Evolutionary conservation across 1,140 invertebrate species (phyloP), one percentile per base, ranked within the genome.

Genomic region (Proctacanthus coquilletti): DNA sequence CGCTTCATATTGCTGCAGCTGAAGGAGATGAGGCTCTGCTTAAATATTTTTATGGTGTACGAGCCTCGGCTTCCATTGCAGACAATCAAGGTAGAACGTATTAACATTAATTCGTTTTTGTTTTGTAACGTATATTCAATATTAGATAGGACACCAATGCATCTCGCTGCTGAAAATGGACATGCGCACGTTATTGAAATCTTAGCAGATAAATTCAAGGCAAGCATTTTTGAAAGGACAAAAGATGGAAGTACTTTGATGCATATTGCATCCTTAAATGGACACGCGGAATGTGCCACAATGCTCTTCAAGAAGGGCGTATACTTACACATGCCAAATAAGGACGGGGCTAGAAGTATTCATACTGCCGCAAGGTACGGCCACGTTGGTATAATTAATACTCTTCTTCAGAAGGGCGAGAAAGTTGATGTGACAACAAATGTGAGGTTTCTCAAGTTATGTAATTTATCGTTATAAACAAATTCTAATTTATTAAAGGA

Each of bases 291-390:
- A 46, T 98, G 93, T 45, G 94, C 94, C n/a, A 84, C 93, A 66
- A 92, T 93, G 72, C 79, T 98, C 17, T 87, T 98, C 55, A 96
- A 93, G 58, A 95, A 95, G 62, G 95, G 95, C 3, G 94, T 98
- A n/a, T 96, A 96, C 42, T 69, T 98, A 1, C 89, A 97, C 53
- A 98, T 98, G 93, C 94, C 95, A 42, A 98, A 98, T 64, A 98
- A 98, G 77, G 76, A 82, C 46, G 88, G 88, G 25, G 87, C 86
- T 0, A 68, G 87, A 31, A 88, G 85, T 53, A 88, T 94, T 43
- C 89, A 94, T 59, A 92, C 87, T 0, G 89, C 89, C 2, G 87
- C 88, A 1, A 70, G 76, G 45, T 84, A 86, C 45, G 95, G 95
- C 0, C 94, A 98, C 51, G 89, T 93, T 3, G 86, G 91, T 5